Percentiles rank a stretch among this genome's conserved stretches.
Conservation (phyloP, 2,113 vertebrate species). For the Mola mola region DNA sequence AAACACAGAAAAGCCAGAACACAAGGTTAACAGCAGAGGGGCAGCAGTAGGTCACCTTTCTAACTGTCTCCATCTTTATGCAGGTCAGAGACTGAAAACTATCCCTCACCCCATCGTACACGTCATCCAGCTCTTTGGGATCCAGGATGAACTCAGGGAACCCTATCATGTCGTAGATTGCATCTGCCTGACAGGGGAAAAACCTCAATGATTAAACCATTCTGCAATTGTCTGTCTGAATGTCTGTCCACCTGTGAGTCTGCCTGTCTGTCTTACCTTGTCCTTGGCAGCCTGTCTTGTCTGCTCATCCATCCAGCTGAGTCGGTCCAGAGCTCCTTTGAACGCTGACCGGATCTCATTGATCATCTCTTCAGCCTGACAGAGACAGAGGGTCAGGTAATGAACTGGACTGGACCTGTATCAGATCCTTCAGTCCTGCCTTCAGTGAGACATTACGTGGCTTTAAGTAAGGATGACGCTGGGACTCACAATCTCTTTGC, state of each 20-base stretch:
- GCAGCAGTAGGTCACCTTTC: constrained; percentile 17
- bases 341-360: constrained; percentile 91
- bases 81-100: neutral
- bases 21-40: constrained; percentile 26
- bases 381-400: constrained; percentile 21
- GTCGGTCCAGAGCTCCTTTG: constrained; percentile 86
- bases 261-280: constrained; percentile 82
- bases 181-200: constrained; percentile 84
- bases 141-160: constrained; percentile 98
- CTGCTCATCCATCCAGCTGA: constrained; percentile 94
- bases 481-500: constrained; percentile 88
- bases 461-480: too few species aligned
- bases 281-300: constrained; percentile 92
- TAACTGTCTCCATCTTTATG: neutral
- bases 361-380: constrained; percentile 96
- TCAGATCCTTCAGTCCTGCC: too few species aligned
- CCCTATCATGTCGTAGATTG: constrained; percentile 98
- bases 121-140: constrained; percentile 93
- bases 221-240: neutral
- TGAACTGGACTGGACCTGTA: neutral
- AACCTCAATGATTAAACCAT: neutral
- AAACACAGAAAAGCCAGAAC: constrained; percentile 16
- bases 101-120: constrained; percentile 91
- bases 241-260: neutral
- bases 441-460: too few species aligned